phyloP scores from a whole-genome alignment of 2,113 vertebrate species.

The Narcine bancroftii region DNA sequence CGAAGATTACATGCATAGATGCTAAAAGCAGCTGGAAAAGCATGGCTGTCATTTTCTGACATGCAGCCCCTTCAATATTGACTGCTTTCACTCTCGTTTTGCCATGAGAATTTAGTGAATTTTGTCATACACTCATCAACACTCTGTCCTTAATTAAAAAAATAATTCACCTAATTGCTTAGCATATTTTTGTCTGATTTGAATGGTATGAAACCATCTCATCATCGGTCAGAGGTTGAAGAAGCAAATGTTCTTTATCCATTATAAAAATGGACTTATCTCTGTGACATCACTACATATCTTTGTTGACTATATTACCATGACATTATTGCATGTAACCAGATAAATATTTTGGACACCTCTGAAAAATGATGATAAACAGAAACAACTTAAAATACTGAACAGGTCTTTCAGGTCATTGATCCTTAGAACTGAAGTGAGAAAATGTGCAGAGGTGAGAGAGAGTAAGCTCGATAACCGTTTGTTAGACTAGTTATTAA shows the following conservation, averaged over 20 bases:
- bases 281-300: neutral
- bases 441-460: too few relatives aligned
- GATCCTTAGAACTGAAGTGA: too few relatives aligned
- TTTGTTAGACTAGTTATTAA: neutral
- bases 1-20: neutral
- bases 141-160: too few relatives aligned
- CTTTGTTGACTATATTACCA: neutral
- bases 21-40: neutral
- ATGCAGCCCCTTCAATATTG: neutral
- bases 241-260: neutral
- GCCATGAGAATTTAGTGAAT: neutral
- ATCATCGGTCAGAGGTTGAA: neutral
- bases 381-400: too few relatives aligned
- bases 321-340: neutral
- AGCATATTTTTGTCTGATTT: neutral
- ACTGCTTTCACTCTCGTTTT: too few relatives aligned
- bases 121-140: too few relatives aligned
- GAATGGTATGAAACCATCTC: neutral
- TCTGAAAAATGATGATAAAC: neutral
- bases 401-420: too few relatives aligned
- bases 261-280: neutral
- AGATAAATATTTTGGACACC: neutral
- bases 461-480: too few relatives aligned
- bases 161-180: neutral
- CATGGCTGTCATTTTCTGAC: neutral